These are phyloP conservation scores for Graptemys geographica DNA, from an alignment of 2,797 vertebrate genomes.

Conservation along the genomic window DNA sequence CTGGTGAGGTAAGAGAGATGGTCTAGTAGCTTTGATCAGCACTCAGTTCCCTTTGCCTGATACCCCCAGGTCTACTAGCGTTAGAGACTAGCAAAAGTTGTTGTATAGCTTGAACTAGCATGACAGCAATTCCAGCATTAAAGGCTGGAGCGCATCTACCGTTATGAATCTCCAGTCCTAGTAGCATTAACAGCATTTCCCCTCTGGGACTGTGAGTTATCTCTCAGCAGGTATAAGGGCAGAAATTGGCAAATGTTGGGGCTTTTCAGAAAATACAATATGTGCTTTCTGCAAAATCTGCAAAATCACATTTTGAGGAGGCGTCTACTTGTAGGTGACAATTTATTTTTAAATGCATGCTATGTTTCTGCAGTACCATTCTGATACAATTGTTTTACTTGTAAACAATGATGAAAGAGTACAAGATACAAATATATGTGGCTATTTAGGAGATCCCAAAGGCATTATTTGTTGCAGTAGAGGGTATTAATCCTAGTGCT, in stretches of 20 bases:
- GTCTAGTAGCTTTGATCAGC: not conserved
- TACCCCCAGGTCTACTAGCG: not conserved
- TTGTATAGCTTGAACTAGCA: not conserved
- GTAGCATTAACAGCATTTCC: not conserved
- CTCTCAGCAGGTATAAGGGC: not conserved
- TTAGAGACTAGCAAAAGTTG: not conserved
- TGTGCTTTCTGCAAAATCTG: not conserved
- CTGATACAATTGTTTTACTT: not conserved
- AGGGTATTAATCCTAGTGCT: fast-evolving
- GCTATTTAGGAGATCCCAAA: fast-evolving
- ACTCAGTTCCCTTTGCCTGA: not conserved
- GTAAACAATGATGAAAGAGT: not conserved
- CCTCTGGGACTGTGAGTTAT: not conserved
- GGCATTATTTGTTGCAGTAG: not conserved
- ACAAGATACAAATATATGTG: not conserved
- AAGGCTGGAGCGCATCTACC: not conserved
- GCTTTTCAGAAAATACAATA: not conserved
- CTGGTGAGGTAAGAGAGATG: not conserved
- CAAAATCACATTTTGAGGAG: not conserved
- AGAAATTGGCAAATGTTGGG: not conserved
- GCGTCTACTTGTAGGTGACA: not conserved
- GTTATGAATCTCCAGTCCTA: not conserved
- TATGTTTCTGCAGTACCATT: not conserved
- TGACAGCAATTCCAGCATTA: not conserved
- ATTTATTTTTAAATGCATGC: not conserved